Percentiles rank a stretch among this genome's conserved stretches.
These are phyloP conservation scores for Astur gentilis DNA, from an alignment of 2,113 vertebrate genomes.

Conservation along the genomic window DNA sequence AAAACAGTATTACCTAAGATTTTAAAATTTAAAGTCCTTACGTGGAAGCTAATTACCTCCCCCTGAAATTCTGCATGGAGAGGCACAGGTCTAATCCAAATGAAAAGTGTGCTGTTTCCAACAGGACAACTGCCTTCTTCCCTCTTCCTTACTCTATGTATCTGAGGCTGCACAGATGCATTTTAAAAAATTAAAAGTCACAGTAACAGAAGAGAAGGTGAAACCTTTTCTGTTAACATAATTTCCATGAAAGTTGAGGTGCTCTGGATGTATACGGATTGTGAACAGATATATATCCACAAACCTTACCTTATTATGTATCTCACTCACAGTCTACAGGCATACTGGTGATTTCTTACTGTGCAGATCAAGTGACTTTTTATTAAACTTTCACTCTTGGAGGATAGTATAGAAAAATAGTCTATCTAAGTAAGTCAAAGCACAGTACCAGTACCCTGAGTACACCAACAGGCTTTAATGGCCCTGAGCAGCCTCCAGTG, in stretches of 20 bases:
- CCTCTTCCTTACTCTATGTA: not conserved
- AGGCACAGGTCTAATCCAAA: not conserved
- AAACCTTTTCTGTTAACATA: not conserved
- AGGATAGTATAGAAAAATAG: not conserved
- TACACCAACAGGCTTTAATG: not conserved
- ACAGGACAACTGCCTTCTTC: not conserved
- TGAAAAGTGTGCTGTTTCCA: not conserved
- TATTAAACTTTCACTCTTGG: not conserved
- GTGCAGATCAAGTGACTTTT: not conserved
- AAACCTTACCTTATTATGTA: not conserved
- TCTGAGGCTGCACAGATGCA: not conserved
- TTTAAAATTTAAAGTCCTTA: not conserved
- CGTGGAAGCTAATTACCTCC: not conserved
- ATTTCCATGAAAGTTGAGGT: not conserved
- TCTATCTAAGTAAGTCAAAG: not conserved
- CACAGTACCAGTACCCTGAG: not conserved
- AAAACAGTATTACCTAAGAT: not conserved
- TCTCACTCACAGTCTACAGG: not conserved
- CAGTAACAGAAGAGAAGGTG: not conserved
- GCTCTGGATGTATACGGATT: not conserved
- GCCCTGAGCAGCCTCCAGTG: not conserved
- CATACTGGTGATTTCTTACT: not conserved
- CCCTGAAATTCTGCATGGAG: not conserved
- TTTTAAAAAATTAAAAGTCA: not conserved
- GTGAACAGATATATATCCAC: not conserved